Evolutionary conservation across 2,113 vertebrate genomes (phyloP).

Genomic region (Nibea albiflora): DNA sequence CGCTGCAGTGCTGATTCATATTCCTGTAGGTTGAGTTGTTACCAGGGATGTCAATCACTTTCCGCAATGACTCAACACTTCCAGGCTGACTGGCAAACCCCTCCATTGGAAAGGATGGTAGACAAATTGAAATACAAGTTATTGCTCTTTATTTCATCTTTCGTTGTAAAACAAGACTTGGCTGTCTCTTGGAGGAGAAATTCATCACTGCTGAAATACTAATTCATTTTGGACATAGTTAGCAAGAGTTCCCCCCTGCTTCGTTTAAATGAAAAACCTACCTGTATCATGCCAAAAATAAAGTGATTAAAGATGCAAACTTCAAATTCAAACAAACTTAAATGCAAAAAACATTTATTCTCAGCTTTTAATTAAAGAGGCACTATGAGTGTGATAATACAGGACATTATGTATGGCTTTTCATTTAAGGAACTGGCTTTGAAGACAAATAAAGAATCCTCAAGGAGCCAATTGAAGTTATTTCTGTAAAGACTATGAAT

Average conservation of each 20-base stretch:
- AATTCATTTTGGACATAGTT: slow-evolving; percentile 30
- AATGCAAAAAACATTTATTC: neutral
- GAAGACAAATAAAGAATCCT: slow-evolving; percentile 46
- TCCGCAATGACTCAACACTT: slow-evolving; percentile 82
- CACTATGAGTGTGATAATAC: slow-evolving; percentile 30
- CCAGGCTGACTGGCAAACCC: slow-evolving; percentile 70
- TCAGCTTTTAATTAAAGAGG: slow-evolving; percentile 51
- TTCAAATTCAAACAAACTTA: slow-evolving; percentile 36
- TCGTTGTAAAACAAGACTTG: slow-evolving; percentile 9
- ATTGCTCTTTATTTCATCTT: slow-evolving; percentile 6
- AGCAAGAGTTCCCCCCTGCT: neutral
- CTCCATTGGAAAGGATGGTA: slow-evolving; percentile 69
- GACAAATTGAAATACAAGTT: slow-evolving; percentile 42
- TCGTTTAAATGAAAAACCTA: slow-evolving; percentile 22
- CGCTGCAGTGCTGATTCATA: slow-evolving; percentile 83
- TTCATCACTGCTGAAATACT: neutral
- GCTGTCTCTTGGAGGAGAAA: neutral
- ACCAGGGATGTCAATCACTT: slow-evolving; percentile 73
- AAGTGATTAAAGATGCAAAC: slow-evolving; percentile 30
- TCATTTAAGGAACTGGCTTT: slow-evolving; percentile 38
- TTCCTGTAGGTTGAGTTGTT: slow-evolving; percentile 77
- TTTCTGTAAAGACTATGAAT: slow-evolving; percentile 44
- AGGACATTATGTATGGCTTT: slow-evolving; percentile 41
- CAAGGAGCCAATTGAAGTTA: slow-evolving; percentile 16
- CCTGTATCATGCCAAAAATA: slow-evolving; percentile 36